Evolutionary conservation across 92 coral and sea anemone genomes (phyloP), one percentile per base, ranked within the genome.

Genomic region (Desmophyllum pertusum): DNA sequence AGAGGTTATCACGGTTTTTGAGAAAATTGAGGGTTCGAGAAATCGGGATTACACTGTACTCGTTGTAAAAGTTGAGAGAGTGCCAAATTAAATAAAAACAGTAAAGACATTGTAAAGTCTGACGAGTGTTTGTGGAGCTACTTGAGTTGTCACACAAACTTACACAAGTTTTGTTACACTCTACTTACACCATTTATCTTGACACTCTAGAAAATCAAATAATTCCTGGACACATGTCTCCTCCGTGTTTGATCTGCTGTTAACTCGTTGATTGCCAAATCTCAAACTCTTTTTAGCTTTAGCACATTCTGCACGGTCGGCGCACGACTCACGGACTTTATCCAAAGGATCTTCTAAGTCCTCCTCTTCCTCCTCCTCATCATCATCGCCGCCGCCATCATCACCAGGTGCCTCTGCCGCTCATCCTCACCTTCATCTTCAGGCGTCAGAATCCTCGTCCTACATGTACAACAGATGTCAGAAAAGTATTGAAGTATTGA

Each of bases 111-210:
- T n/a, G n/a, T n/a, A n/a, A n/a, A n/a, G n/a, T n/a, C n/a, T n/a
- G n/a, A n/a, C n/a, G n/a, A n/a, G n/a, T n/a, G n/a, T n/a, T n/a
- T n/a, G n/a, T n/a, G n/a, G n/a, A n/a, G n/a, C n/a, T n/a, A 48
- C 19, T 48, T 48, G 53, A 48, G 53, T 55, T 21, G 6, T 23
- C 63, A 55, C 9, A 33, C 23, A 25, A 59, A 65, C 1, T 65
- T 11, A 5, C 29, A 33, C 39, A 65, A 65, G 21, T 14, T 23
- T 15, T 37, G 6, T 18, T 75, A 0, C 35, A 21, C 6, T 14
- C 46, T 19, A 95, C 99, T 97, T 90, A 97, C 99, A 97, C n/a
- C 99, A 97, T 73, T 85, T 88, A 78, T 97, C 99, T 76, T 87
- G 90, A 38, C 99, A 97, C 70, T 95, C 95, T 31, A 97, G 76